Evolutionary conservation across 2,888 invertebrate species (phyloP).

Genomic region (Dryococelus australis): DNA sequence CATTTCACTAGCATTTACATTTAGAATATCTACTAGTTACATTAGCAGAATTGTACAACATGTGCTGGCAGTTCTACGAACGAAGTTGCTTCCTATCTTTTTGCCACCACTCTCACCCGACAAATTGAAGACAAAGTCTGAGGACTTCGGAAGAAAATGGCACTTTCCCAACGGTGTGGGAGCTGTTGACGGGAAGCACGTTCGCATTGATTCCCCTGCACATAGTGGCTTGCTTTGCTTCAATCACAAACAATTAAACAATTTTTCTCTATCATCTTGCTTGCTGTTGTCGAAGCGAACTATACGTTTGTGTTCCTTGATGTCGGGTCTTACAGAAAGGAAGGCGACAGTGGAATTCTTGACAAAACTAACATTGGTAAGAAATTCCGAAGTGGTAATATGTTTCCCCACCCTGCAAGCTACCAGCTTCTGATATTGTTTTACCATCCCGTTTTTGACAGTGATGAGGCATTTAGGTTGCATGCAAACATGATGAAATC

Average conservation of each 20-base stretch:
- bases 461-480: background rate
- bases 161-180: background rate
- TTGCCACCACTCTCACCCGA: too few species aligned
- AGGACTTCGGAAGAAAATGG: background rate
- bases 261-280: background rate
- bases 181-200: background rate
- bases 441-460: too few species aligned
- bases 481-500: too few species aligned
- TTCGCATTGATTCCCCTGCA: background rate
- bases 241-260: background rate
- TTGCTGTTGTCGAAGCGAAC: background rate
- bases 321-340: background rate
- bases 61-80: background rate
- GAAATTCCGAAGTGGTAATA: background rate
- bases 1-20: too few species aligned
- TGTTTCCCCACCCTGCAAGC: background rate
- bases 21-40: too few species aligned
- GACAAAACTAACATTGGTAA: background rate
- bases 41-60: background rate
- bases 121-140: background rate
- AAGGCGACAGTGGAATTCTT: background rate
- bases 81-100: background rate
- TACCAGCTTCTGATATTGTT: background rate
- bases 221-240: background rate
- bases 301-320: background rate